These are phyloP conservation scores for Cantharis lateralis DNA, from an alignment of 2,888 invertebrate genomes.

Conservation along the genomic window DNA sequence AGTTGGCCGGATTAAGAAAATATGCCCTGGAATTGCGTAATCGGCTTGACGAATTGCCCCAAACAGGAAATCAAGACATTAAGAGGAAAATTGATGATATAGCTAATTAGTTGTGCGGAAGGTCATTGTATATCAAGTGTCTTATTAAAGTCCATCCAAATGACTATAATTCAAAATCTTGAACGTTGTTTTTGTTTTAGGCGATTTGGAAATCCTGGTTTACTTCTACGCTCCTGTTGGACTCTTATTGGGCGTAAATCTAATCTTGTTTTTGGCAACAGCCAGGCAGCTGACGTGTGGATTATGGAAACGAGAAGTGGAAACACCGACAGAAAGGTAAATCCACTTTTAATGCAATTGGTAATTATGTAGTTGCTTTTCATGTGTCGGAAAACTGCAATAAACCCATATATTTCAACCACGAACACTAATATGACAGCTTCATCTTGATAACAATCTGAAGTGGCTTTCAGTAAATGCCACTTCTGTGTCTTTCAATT, in stretches of 20 bases:
- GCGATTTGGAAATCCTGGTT: conserved; percentile 77
- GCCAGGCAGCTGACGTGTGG: conserved; percentile 86
- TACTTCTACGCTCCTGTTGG: conserved; percentile 88
- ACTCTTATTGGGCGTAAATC: conserved; percentile 75
- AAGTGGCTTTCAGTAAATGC: conserved; percentile 6
- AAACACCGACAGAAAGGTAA: conserved; percentile 77
- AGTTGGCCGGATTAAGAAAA: background rate
- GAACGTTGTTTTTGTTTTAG: conserved; percentile 52
- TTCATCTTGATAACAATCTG: conserved; percentile 5
- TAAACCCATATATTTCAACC: background rate
- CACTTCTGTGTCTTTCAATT: background rate
- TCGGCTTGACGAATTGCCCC: conserved; percentile 8
- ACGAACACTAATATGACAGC: background rate
- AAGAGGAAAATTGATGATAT: conserved; percentile 7
- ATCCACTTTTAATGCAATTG: background rate
- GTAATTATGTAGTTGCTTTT: background rate
- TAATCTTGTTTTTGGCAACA: conserved; percentile 78
- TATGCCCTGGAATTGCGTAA: conserved; percentile 7
- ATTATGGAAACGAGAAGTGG: conserved; percentile 85
- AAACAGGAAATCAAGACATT: conserved; percentile 20
- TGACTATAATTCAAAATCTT: background rate
- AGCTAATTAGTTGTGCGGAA: background rate
- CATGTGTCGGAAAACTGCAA: background rate
- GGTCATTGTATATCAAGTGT: background rate
- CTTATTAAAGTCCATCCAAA: background rate